phyloP scores from a whole-genome alignment of 2,113 vertebrate genomes.

The Onychorhynchus coronatus region DNA sequence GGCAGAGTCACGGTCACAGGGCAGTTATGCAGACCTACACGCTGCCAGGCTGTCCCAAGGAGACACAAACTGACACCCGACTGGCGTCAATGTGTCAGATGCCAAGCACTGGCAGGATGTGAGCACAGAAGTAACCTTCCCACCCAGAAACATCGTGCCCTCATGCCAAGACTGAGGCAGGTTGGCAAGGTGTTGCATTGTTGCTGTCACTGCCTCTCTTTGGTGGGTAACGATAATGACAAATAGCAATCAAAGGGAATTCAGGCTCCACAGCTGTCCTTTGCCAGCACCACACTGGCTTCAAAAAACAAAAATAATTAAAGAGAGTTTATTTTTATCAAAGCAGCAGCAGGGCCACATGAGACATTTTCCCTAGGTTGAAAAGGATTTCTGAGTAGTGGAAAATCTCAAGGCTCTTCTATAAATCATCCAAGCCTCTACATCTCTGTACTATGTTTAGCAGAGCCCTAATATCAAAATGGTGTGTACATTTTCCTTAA shows the following conservation, averaged over 20 bases:
- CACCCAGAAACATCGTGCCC: not conserved
- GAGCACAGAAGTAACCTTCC: not conserved
- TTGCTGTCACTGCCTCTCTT: not conserved
- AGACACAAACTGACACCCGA: not conserved
- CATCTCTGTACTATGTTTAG: constrained; percentile 25
- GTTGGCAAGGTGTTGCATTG: not conserved
- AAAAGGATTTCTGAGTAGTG: not conserved
- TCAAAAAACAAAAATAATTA: not conserved
- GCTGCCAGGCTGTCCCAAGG: not conserved
- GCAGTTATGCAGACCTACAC: not conserved
- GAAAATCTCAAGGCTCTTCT: constrained; percentile 7
- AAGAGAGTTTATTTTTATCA: not conserved
- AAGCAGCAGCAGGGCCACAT: not conserved
- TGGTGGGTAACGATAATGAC: not conserved
- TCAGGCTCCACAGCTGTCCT: not conserved
- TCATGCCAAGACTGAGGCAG: not conserved
- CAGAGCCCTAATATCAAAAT: not conserved
- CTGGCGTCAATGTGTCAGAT: not conserved
- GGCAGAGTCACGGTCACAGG: not conserved
- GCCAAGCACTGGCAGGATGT: not conserved
- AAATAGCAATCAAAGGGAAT: not conserved
- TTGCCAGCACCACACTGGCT: not conserved
- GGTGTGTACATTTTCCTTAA: not conserved
- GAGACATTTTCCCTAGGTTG: not conserved
- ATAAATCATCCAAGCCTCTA: not conserved